phyloP scores from a whole-genome alignment of 2,113 vertebrate species.

The Gobius niger region DNA sequence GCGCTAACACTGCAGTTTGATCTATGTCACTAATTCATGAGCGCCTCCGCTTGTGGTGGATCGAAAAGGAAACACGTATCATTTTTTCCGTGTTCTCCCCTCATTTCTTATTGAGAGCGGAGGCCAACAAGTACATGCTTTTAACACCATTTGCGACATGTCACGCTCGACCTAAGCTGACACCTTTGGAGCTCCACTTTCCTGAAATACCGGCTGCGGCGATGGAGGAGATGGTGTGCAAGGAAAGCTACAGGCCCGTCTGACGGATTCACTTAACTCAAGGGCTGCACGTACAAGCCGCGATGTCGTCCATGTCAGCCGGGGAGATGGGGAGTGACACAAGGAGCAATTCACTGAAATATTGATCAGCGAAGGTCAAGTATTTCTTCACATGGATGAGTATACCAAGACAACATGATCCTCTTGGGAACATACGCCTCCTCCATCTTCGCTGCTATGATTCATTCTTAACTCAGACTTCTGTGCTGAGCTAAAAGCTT shows the following conservation, averaged over 20 bases:
- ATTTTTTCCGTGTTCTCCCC: constrained; percentile 55
- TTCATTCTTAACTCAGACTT: constrained; percentile 23
- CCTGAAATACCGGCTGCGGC: constrained; percentile 50
- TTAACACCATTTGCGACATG: constrained; percentile 79
- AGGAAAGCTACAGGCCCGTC: constrained; percentile 47
- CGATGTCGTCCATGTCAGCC: constrained; percentile 47
- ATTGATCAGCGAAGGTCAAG: constrained; percentile 77
- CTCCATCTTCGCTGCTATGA: constrained; percentile 18
- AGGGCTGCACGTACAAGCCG: constrained; percentile 30
- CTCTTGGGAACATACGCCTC: constrained; percentile 30
- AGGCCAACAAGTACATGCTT: constrained; percentile 77
- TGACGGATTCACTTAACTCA: constrained; percentile 64
- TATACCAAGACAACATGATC: constrained; percentile 60
- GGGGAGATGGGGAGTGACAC: constrained; percentile 65
- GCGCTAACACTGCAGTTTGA: constrained; percentile 78
- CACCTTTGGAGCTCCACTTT: constrained; percentile 72
- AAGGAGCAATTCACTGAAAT: constrained; percentile 76
- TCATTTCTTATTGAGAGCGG: constrained; percentile 70
- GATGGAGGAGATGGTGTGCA: constrained; percentile 41
- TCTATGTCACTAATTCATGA: constrained; percentile 77
- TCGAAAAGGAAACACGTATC: constrained; percentile 70
- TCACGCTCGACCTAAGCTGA: constrained; percentile 73
- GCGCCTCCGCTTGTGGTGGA: constrained; percentile 63
- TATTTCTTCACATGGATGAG: constrained; percentile 61
- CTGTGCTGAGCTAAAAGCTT: background rate